Percentiles rank a stretch among this genome's conserved stretches.
Evolutionary conservation across 2,797 vertebrate genomes (phyloP).

Genomic region (Trachops cirrhosus): DNA sequence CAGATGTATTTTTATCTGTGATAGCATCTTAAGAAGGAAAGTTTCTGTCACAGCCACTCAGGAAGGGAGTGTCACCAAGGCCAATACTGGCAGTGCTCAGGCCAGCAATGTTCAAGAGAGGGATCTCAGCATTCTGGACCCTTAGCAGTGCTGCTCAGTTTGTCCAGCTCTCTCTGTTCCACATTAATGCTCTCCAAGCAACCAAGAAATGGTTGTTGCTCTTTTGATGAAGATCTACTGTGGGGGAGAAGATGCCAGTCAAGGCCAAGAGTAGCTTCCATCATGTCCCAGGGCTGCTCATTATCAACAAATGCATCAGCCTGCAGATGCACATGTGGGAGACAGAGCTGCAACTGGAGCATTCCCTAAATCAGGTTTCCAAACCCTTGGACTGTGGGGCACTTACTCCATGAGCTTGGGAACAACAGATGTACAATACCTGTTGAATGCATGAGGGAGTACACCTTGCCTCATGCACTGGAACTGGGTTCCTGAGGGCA

Average conservation of each 20-base stretch:
- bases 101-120: background rate
- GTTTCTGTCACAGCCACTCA: background rate
- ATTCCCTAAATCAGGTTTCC: background rate
- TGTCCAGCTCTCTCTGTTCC: background rate
- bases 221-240: background rate
- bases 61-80: background rate
- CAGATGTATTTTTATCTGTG: background rate
- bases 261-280: background rate
- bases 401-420: background rate
- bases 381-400: background rate
- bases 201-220: fast-evolving
- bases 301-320: background rate
- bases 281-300: background rate
- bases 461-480: fast-evolving
- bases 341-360: background rate
- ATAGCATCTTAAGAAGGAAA: background rate
- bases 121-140: background rate
- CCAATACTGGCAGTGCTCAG: background rate
- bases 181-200: background rate
- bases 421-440: background rate
- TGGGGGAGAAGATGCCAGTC: background rate
- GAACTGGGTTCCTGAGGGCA: too few relatives aligned
- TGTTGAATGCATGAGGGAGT: background rate
- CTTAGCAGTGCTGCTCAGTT: fast-evolving
- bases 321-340: background rate